Conservation (phyloP, 2,797 vertebrate species). For the Syndactyla subalaris region DNA sequence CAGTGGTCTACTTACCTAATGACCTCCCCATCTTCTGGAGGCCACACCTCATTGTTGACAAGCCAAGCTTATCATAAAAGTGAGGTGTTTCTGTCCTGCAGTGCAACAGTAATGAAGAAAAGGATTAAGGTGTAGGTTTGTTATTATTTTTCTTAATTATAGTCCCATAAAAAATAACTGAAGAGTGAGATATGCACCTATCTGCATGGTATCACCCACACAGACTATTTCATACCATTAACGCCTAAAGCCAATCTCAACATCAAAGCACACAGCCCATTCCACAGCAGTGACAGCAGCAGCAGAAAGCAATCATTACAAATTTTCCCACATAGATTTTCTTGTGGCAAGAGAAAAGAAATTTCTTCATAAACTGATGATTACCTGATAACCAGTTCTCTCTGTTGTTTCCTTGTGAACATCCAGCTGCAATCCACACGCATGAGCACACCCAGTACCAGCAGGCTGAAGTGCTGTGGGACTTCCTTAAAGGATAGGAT, state of each 20-base stretch:
- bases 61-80: neutral
- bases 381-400: neutral
- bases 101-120: neutral
- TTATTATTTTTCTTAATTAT: neutral
- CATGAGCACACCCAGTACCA: neutral
- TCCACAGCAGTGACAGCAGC: neutral
- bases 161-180: neutral
- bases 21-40: neutral
- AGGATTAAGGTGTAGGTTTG: neutral
- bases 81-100: neutral
- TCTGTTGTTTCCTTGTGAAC: neutral
- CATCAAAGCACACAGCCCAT: neutral
- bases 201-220: neutral
- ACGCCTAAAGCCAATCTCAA: neutral
- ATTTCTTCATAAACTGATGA: neutral
- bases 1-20: neutral
- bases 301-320: neutral
- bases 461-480: neutral
- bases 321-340: neutral
- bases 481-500: neutral
- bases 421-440: neutral
- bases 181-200: neutral
- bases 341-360: neutral
- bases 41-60: neutral
- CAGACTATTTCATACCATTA: neutral